Evolutionary conservation across 2,113 vertebrate species (phyloP).

Genomic region (Asarcornis scutulata): DNA sequence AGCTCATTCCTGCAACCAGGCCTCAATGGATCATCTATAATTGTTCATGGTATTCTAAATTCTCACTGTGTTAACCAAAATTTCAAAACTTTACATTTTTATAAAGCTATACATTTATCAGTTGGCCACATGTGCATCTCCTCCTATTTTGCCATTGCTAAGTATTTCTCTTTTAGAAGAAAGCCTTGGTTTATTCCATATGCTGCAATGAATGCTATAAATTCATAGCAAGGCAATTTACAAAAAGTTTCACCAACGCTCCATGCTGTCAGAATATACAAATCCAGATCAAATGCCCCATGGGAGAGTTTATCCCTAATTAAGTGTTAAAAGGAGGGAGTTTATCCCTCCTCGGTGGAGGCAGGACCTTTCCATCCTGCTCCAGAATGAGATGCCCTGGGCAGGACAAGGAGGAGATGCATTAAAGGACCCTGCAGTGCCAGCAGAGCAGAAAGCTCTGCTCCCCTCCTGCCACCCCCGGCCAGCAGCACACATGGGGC

Average conservation of each 20-base stretch:
- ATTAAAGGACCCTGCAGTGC: not conserved
- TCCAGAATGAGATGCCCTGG: not conserved
- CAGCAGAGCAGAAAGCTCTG: not conserved
- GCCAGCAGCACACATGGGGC: not conserved
- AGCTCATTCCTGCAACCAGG: not conserved
- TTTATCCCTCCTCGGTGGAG: not conserved
- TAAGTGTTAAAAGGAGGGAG: not conserved
- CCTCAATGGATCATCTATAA: not conserved
- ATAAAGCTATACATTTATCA: not conserved
- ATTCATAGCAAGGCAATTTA: not conserved
- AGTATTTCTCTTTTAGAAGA: not conserved
- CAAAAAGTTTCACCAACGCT: not conserved
- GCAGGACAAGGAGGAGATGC: not conserved
- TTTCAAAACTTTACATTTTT: not conserved
- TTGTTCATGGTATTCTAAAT: not conserved
- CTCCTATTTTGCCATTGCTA: not conserved
- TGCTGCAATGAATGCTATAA: not conserved
- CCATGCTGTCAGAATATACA: not conserved
- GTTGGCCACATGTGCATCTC: not conserved
- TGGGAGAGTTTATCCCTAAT: not conserved
- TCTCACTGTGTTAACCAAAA: not conserved
- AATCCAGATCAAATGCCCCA: not conserved
- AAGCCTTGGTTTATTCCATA: not conserved
- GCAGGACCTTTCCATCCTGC: not conserved
- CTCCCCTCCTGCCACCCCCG: not conserved